Evolutionary conservation across 37 sponge, comb jelly and placozoan species (phyloP).

Genomic region (Oscarella lobularis): DNA sequence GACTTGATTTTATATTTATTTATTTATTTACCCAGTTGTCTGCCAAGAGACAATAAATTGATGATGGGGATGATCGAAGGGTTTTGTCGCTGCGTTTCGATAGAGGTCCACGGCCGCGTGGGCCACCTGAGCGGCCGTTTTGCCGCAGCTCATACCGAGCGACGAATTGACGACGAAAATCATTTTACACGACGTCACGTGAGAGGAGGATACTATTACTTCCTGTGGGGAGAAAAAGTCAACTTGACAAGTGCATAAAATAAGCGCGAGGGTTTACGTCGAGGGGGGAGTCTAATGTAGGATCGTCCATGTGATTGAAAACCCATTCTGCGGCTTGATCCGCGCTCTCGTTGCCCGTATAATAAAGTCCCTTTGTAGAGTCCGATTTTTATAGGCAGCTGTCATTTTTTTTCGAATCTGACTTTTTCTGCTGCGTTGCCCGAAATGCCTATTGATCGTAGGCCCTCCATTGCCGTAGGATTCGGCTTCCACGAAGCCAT

Average conservation of each 20-base stretch:
- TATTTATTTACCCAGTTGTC: not conserved
- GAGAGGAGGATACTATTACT: too few relatives aligned
- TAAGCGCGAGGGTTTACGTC: too few relatives aligned
- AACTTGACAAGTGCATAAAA: too few relatives aligned
- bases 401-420: too few relatives aligned
- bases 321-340: conserved; percentile 1
- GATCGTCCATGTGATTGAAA: not conserved
- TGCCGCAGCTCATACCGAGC: not conserved
- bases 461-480: not conserved
- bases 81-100: not conserved
- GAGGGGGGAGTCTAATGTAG: not conserved
- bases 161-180: not conserved
- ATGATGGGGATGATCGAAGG: not conserved
- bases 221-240: too few relatives aligned
- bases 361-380: not conserved
- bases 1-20: not conserved
- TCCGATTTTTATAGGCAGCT: too few relatives aligned
- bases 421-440: conserved; percentile 1
- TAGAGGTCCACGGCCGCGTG: not conserved
- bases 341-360: not conserved
- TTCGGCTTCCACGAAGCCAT: conserved; percentile 4
- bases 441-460: not conserved
- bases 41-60: not conserved
- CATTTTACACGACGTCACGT: too few relatives aligned
- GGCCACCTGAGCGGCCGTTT: not conserved